These are phyloP conservation scores for Oscheius sp. DNA, from an alignment of 2,888 invertebrate species.

Conservation along the genomic window DNA sequence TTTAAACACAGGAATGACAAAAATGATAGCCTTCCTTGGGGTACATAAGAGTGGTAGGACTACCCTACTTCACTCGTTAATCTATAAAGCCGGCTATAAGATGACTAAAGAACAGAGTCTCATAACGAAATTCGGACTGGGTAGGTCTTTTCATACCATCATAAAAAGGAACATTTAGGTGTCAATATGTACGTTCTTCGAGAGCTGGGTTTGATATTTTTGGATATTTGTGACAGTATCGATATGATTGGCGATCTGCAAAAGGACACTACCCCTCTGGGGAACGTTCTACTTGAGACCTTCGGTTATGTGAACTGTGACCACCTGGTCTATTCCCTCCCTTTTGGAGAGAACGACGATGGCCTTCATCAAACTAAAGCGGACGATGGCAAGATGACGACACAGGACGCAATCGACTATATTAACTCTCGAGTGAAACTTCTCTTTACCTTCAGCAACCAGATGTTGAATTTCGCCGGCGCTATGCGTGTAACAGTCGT, in stretches of 20 bases:
- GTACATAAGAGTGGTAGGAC: constrained; percentile 22
- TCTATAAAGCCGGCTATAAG: constrained; percentile 8
- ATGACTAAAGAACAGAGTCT: constrained; percentile 29
- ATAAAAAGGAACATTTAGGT: background rate
- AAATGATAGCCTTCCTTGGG: constrained; percentile 24
- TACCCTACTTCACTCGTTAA: constrained; percentile 11
- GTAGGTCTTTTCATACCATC: background rate
- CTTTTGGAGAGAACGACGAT: constrained; percentile 1
- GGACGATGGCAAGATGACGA: background rate
- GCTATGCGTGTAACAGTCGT: background rate
- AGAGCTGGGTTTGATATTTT: constrained; percentile 4
- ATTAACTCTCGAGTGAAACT: constrained; percentile 13
- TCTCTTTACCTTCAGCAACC: constrained; percentile 8
- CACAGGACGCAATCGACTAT: constrained; percentile 1
- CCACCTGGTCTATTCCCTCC: constrained; percentile 23
- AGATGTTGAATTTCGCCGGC: constrained; percentile 17
- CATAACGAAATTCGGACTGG: constrained; percentile 14
- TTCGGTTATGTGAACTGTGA: constrained; percentile 27
- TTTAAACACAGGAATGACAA: constrained; percentile 5
- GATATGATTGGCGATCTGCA: constrained; percentile 23
- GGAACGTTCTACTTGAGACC: constrained; percentile 8
- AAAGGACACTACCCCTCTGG: constrained; percentile 11
- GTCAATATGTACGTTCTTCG: constrained; percentile 26
- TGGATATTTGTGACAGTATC: constrained; percentile 27
- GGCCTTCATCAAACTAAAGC: constrained; percentile 5